Conservation (phyloP, 2,797 vertebrate genomes). For the Rhinichthys osculus region DNA sequence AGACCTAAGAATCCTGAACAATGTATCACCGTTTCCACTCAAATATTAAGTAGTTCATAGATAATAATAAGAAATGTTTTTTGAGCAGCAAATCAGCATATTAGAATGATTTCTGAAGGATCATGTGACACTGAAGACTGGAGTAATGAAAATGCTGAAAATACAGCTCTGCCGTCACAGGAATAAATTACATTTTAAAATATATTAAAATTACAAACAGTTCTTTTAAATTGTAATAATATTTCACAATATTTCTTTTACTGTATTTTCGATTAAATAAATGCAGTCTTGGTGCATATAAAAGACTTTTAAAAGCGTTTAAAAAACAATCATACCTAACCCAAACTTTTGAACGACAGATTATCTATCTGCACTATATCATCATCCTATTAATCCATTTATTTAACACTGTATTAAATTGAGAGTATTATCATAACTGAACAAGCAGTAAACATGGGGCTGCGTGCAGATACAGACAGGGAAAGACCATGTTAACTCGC, state of each 20-base stretch:
- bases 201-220: neutral
- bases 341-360: neutral
- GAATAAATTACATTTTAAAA: neutral
- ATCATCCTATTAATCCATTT: neutral
- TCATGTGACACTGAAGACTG: neutral
- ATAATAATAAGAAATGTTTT: neutral
- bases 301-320: neutral
- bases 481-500: neutral
- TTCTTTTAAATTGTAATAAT: too few relatives aligned
- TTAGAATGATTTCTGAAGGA: neutral
- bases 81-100: neutral
- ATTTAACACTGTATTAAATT: neutral
- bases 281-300: neutral
- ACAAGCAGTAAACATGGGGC: conserved; percentile 4
- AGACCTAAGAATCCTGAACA: neutral
- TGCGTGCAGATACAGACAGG: conserved; percentile 25
- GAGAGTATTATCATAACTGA: neutral
- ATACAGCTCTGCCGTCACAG: too few relatives aligned
- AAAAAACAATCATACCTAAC: neutral
- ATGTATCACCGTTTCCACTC: too few relatives aligned
- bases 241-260: neutral
- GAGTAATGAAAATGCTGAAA: neutral
- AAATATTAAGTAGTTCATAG: too few relatives aligned
- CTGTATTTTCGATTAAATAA: neutral
- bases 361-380: neutral